Percentiles rank a stretch among this genome's conserved stretches.
phyloP scores from a whole-genome alignment of 2,888 invertebrate genomes.

The Apotomis betuletana region DNA sequence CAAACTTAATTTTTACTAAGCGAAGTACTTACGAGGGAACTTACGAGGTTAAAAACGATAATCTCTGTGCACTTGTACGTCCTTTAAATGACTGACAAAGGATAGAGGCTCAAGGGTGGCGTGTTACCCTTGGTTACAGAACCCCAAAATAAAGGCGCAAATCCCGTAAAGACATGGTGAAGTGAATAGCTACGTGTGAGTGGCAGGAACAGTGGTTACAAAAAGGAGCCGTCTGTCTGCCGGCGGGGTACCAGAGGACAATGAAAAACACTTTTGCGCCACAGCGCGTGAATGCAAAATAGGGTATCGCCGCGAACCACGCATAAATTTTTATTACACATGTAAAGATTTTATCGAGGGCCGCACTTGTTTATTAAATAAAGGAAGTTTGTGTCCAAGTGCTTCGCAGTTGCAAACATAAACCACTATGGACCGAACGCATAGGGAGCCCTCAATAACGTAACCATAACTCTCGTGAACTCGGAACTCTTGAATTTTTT shows the following conservation, averaged over 20 bases:
- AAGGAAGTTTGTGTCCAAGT: conserved; percentile 52
- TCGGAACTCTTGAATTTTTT: conserved; percentile 29
- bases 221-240: conserved; percentile 66
- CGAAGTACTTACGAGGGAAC: too few relatives aligned
- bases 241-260: conserved; percentile 64
- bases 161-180: conserved; percentile 48
- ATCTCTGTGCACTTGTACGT: too few relatives aligned
- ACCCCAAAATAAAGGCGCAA: conserved; percentile 42
- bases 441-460: conserved; percentile 19
- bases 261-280: conserved; percentile 75
- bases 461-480: conserved; percentile 34
- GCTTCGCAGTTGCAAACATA: conserved; percentile 49
- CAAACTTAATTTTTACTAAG: too few relatives aligned
- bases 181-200: conserved; percentile 43
- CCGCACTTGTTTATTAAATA: conserved; percentile 62
- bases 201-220: conserved; percentile 55
- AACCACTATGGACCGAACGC: conserved; percentile 32
- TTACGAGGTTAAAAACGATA: too few relatives aligned
- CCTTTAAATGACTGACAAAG: too few relatives aligned
- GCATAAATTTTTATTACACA: conserved; percentile 58
- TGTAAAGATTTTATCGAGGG: conserved; percentile 58
- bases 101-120: too few relatives aligned
- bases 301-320: conserved; percentile 49
- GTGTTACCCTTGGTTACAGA: too few relatives aligned
- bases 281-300: conserved; percentile 72